phyloP scores from a whole-genome alignment of 2,113 vertebrate species.

The Nyctereutes procyonoides region DNA sequence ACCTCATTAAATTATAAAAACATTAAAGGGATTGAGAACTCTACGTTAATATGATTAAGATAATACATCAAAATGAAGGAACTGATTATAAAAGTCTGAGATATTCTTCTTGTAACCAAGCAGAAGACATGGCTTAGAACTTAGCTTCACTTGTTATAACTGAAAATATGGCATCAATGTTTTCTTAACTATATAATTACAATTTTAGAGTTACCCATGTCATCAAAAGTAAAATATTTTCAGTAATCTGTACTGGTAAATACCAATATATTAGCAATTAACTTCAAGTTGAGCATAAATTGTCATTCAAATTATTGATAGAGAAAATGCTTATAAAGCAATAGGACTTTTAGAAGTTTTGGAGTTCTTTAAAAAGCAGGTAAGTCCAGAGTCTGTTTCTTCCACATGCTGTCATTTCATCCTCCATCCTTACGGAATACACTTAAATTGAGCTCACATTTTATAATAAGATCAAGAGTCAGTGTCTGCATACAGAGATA shows the following conservation, averaged over 20 bases:
- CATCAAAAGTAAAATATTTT: slow-evolving; percentile 51
- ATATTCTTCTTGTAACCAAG: slow-evolving; percentile 14
- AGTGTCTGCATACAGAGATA: background rate
- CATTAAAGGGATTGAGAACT: background rate
- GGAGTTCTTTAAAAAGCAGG: background rate
- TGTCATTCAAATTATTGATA: slow-evolving; percentile 17
- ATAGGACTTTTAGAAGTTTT: background rate
- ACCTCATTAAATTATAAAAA: background rate
- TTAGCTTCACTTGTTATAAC: background rate
- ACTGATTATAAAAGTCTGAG: background rate
- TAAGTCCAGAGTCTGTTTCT: background rate
- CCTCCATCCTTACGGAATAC: background rate
- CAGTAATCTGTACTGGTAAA: background rate
- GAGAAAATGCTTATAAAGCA: background rate
- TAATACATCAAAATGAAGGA: slow-evolving; percentile 24
- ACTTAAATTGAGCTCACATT: slow-evolving; percentile 36
- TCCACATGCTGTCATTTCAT: background rate
- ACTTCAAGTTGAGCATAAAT: background rate
- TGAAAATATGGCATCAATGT: background rate
- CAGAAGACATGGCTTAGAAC: background rate
- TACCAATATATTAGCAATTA: background rate
- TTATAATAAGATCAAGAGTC: background rate
- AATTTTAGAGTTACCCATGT: background rate
- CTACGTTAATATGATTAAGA: slow-evolving; percentile 9
- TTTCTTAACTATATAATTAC: slow-evolving; percentile 1